These are phyloP conservation scores for Nasonovia ribisnigri DNA, from an alignment of 2,888 invertebrate genomes.

Conservation along the genomic window DNA sequence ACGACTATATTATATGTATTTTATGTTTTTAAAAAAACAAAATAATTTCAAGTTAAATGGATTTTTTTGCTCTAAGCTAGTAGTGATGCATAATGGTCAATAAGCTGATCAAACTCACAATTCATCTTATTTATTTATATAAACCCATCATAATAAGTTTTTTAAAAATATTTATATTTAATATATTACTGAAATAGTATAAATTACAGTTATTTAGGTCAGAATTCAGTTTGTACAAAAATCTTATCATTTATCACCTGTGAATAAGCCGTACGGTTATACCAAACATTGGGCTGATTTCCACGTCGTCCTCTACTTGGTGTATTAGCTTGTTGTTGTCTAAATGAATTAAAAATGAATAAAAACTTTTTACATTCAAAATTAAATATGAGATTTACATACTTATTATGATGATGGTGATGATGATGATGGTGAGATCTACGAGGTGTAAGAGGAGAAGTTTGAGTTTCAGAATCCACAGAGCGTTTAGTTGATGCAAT, in stretches of 20 bases:
- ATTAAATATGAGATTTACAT: neutral
- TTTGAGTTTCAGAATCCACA: constrained; percentile 69
- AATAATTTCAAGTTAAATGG: neutral
- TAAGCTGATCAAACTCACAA: neutral
- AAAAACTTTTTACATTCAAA: neutral
- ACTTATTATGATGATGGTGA: constrained; percentile 70
- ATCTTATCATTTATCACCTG: constrained; percentile 67
- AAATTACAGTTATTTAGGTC: neutral
- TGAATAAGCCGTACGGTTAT: constrained; percentile 69
- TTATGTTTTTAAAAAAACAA: neutral
- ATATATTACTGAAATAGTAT: too few species aligned
- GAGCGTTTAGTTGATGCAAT: constrained; percentile 45
- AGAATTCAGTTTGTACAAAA: neutral
- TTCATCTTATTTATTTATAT: neutral
- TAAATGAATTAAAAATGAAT: constrained; percentile 49
- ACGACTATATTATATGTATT: neutral
- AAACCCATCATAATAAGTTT: too few species aligned
- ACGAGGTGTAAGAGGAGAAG: constrained; percentile 71
- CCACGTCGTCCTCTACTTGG: constrained; percentile 68
- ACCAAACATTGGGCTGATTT: constrained; percentile 69
- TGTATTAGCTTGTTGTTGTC: constrained; percentile 66
- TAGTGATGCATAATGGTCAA: neutral
- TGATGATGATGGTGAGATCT: constrained; percentile 71
- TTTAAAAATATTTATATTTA: too few species aligned
- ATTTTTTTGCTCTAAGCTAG: neutral